These are phyloP conservation scores for Buceros bicornis DNA, from an alignment of 2,797 vertebrate species.

Conservation along the genomic window DNA sequence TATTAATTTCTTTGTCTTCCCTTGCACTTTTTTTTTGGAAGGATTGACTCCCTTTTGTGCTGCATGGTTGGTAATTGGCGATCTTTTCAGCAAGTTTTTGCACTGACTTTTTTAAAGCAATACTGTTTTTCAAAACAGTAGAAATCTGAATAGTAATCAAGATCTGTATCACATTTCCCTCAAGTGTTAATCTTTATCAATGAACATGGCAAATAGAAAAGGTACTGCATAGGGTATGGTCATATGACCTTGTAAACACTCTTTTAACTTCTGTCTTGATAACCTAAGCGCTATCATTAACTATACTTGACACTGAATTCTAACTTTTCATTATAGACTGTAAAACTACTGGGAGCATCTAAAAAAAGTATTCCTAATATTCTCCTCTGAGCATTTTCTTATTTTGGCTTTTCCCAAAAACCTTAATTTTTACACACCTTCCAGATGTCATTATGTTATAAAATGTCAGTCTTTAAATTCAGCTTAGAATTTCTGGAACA, in stretches of 20 bases:
- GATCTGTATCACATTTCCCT: neutral
- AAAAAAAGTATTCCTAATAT: neutral
- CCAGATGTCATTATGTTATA: neutral
- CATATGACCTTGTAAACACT: neutral
- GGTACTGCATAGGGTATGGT: neutral
- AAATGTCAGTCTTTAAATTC: neutral
- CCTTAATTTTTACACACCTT: neutral
- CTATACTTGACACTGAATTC: neutral
- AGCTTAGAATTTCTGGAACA: neutral
- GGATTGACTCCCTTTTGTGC: neutral
- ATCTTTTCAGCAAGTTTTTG: neutral
- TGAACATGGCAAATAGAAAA: conserved; percentile 3
- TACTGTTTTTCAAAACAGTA: neutral
- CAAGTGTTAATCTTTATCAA: conserved; percentile 38
- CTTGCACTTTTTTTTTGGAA: neutral
- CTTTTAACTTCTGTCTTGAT: neutral
- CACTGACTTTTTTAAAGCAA: neutral
- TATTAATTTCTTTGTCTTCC: neutral
- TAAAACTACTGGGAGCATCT: neutral
- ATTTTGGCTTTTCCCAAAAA: neutral
- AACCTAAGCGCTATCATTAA: neutral
- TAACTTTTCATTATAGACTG: neutral
- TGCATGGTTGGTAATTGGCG: neutral
- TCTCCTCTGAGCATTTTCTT: neutral
- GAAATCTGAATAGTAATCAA: conserved; percentile 38